Evolutionary conservation across 2,888 invertebrate species (phyloP), one percentile per base, ranked within the genome.

Genomic region (Drosophila trichaetosa): DNA sequence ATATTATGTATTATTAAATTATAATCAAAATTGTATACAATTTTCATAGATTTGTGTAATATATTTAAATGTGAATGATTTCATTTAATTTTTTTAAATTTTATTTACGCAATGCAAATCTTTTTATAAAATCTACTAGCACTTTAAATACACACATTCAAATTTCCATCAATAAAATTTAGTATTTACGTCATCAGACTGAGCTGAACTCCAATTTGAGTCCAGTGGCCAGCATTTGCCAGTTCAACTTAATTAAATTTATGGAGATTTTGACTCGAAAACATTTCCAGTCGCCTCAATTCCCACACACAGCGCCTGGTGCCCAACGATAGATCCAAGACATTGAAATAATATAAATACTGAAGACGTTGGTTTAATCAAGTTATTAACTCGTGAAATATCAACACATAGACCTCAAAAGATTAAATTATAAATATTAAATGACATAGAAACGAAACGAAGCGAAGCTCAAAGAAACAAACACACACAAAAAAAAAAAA

Each of bases 351-450:
- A 36, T 54, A 69, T 71, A 54, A 69, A 76, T 68, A 65, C 56
- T 72, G 64, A 69, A 84, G 69, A 77, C 73, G 73, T 76, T 76
- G 86, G 58, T 59, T 83, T 90, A 87, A 90, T 90, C 90, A 87
- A 86, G 87, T 86, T 89, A 90, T 87, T 87, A 87, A 83, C 80
- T 90, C 83, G 84, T 79, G 87, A 88, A 83, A 85, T 80, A 89
- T 90, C 89, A 89, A 90, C 90, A 90, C 90, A 90, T 73, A 49
- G 65, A 64, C 51, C 72, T 69, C 67, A 68, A 71, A 74, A 76
- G 90, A 83, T 86, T 86, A 87, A 89, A 87, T 89, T 83, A 83
- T 76, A 86, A 86, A 89, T 87, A 89, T 87, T 87, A 83, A 89
- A 82, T 80, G 83, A 87, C 69, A 89, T 73, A 79, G 89, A 79